Percentiles rank a stretch among this genome's conserved stretches.
Conservation (phyloP, 2,113 vertebrate species). For the Pteruthius melanotis region DNA sequence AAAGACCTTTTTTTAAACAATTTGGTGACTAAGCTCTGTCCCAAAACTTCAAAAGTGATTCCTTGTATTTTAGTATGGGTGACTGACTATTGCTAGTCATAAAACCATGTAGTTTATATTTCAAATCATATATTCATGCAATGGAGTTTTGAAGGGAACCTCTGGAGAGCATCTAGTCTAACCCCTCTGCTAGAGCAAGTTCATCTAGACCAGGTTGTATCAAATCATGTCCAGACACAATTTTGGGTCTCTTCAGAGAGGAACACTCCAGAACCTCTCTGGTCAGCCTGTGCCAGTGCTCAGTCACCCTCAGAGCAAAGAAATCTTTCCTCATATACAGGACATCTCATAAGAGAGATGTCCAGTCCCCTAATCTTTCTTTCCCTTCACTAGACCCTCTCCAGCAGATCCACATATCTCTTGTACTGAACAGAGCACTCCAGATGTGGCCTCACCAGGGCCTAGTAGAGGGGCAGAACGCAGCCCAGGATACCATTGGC, state of each 20-base stretch:
- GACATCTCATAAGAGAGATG: not conserved
- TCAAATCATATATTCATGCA: not conserved
- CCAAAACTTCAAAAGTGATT: not conserved
- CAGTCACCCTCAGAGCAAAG: not conserved
- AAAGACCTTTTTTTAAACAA: not conserved
- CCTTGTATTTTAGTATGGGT: not conserved
- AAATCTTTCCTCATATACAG: not conserved
- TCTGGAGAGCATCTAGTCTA: not conserved
- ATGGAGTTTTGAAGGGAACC: not conserved
- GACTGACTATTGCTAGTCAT: not conserved
- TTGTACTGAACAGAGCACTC: not conserved
- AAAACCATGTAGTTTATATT: not conserved
- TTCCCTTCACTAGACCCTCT: not conserved
- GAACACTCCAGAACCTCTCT: not conserved
- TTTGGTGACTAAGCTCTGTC: not conserved
- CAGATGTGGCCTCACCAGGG: not conserved
- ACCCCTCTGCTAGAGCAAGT: not conserved
- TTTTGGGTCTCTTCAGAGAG: not conserved
- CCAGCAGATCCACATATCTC: not conserved
- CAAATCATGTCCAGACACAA: not conserved
- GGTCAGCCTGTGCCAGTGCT: not conserved
- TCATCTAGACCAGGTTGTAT: not conserved
- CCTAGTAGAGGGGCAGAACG: not conserved
- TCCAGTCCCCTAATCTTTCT: not conserved
- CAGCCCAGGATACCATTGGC: accelerated